Evolutionary conservation across 1,140 invertebrate genomes (phyloP), one percentile per base, ranked within the genome.

Genomic region (Drosophila pandora): DNA sequence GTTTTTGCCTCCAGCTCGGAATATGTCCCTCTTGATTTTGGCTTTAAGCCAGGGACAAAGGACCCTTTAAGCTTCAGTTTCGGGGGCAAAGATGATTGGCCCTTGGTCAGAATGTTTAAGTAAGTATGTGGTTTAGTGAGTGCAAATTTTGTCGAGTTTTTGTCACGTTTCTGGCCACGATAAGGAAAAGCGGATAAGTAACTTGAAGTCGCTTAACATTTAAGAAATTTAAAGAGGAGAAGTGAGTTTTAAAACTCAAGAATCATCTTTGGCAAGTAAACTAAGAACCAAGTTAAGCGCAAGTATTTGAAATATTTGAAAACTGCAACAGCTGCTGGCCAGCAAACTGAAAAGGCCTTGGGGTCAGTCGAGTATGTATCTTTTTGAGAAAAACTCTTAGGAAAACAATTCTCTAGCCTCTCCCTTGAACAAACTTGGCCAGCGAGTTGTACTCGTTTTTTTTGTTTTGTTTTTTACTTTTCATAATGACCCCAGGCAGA

Each of bases 61-160:
- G 57, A 55, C 45, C 47, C 76, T 84, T 85, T 76, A 84, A 80
- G 54, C 43, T 55, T 65, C 17, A 32, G 57, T 41, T 22, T 12
- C 43, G 25, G 41, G 74, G 67, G 43, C 43, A 62, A 61, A 58
- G 54, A 65, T 74, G 71, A 74, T 74, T 74, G 74, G 64, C 80
- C 50, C 59, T 53, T 60, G 77, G 81, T 79, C 76, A 58, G 53
- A 57, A 74, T 65, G 60, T 50, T 57, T 64, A 39, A 56, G 65
- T 68, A 84, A 76, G 64, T 76, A 68, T 69, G 77, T 68, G 77
- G 77, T 63, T 84, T 85, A 84, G 67, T 81, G 68, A 75, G 81
- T 84, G 81, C 59, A 77, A 74, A 73, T 73, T 83, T 72, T 68
- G 71, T 57, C 47, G 56, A 76, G 57, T 76, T 80, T 81, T 76